phyloP scores from a whole-genome alignment of 2,113 vertebrate genomes.

The Himantopus leucocephalus region DNA sequence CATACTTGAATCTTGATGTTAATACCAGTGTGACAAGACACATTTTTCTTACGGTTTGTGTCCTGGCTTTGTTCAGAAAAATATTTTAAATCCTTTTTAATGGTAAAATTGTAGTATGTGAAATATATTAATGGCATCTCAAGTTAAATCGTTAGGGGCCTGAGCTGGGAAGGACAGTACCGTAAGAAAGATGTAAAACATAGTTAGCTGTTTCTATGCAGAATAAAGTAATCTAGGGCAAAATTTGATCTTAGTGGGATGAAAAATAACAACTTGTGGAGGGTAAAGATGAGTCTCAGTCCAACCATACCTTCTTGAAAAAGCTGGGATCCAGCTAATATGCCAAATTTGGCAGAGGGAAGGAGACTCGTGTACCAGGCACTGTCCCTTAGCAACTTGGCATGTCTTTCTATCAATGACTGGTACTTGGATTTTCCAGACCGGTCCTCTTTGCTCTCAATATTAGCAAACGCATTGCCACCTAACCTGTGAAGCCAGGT shows the following conservation, averaged over 20 bases:
- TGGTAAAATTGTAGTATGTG: not conserved
- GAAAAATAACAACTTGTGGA: not conserved
- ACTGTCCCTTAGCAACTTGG: not conserved
- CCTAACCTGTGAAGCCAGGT: conserved; percentile 9
- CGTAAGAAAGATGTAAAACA: not conserved
- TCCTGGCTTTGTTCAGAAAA: not conserved
- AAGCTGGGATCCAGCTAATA: not conserved
- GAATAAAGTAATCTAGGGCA: not conserved
- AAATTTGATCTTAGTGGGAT: not conserved
- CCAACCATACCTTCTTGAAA: not conserved
- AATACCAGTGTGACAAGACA: not conserved
- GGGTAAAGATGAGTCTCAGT: not conserved
- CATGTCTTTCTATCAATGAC: not conserved
- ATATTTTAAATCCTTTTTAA: not conserved
- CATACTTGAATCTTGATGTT: not conserved
- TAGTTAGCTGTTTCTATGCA: not conserved
- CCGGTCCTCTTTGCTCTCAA: not conserved
- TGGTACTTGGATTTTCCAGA: not conserved
- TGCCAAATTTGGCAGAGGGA: not conserved
- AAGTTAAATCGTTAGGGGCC: not conserved
- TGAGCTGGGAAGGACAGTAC: not conserved
- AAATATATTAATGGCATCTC: not conserved
- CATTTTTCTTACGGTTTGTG: accelerated
- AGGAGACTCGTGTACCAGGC: not conserved
- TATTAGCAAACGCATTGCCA: not conserved